A percentile compares a stretch with the other conserved stretches of the same genome.
These are phyloP conservation scores for Alouatta palliata DNA, from an alignment of 2,113 vertebrate species.

Conservation along the genomic window DNA sequence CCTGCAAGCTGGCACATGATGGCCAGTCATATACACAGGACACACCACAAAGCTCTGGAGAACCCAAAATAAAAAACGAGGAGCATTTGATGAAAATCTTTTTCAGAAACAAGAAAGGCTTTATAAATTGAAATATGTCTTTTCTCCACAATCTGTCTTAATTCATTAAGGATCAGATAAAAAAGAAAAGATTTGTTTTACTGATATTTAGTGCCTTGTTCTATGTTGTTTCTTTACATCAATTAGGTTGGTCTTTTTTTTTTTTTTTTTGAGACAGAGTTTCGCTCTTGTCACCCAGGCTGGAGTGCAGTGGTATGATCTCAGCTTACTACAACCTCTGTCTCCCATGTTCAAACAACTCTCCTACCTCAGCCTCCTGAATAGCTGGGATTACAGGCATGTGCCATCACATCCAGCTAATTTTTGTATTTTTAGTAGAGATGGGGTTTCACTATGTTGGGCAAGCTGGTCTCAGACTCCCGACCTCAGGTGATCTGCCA, in stretches of 20 bases:
- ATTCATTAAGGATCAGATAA: neutral
- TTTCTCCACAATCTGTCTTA: neutral
- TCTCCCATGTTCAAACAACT: no score
- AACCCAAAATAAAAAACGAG: neutral
- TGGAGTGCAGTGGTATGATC: no score
- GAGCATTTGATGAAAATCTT: neutral
- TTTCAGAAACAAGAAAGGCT: neutral
- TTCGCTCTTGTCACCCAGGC: no score
- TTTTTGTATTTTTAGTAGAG: no score
- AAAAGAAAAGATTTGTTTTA: neutral
- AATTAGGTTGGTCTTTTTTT: neutral
- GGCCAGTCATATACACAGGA: neutral
- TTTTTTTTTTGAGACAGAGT: no score
- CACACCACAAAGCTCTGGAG: neutral
- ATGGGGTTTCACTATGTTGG: no score
- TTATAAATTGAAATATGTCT: neutral
- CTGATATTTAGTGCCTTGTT: neutral
- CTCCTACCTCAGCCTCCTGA: no score
- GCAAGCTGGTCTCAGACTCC: no score
- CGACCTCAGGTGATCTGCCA: no score
- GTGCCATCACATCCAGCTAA: no score
- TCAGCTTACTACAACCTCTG: no score
- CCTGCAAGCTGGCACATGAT: rapidly evolving
- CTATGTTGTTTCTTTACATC: neutral
- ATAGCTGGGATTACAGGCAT: no score